Conservation (phyloP, 2,888 invertebrate genomes). For the Lasioglossum morio region DNA sequence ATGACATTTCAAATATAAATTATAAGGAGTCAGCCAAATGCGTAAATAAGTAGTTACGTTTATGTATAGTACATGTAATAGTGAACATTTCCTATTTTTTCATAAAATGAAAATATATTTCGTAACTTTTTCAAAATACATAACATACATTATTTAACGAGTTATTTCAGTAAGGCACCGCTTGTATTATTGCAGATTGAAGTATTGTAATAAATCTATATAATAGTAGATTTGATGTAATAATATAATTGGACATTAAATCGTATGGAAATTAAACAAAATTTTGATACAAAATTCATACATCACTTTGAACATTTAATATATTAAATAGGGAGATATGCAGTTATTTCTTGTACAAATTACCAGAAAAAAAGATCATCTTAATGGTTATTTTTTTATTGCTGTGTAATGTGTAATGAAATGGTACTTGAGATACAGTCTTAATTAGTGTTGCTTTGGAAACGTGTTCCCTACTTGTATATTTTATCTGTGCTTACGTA, state of each 20-base stretch:
- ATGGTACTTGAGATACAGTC: constrained; percentile 40
- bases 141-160: constrained; percentile 47
- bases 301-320: constrained; percentile 51
- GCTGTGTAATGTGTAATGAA: constrained; percentile 47
- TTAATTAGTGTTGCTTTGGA: constrained; percentile 57
- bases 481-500: constrained; percentile 56
- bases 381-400: constrained; percentile 61
- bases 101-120: constrained; percentile 55
- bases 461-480: constrained; percentile 44
- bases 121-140: constrained; percentile 49
- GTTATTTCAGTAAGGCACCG: constrained; percentile 48
- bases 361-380: constrained; percentile 45
- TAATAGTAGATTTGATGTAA: constrained; percentile 44
- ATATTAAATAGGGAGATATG: constrained; percentile 39
- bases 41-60: constrained; percentile 55
- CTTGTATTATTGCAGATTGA: constrained; percentile 45
- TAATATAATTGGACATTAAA: constrained; percentile 51
- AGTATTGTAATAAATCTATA: constrained; percentile 50
- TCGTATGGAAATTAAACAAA: constrained; percentile 43
- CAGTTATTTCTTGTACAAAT: constrained; percentile 53
- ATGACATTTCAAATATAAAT: constrained; percentile 51
- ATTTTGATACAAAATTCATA: constrained; percentile 56
- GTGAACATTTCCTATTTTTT: constrained; percentile 57
- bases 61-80: constrained; percentile 52
- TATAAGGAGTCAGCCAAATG: constrained; percentile 50